Percentiles rank a stretch among this genome's conserved stretches.
Conservation (phyloP, 2,113 vertebrate species). For the Cricetomys ansorgei region DNA sequence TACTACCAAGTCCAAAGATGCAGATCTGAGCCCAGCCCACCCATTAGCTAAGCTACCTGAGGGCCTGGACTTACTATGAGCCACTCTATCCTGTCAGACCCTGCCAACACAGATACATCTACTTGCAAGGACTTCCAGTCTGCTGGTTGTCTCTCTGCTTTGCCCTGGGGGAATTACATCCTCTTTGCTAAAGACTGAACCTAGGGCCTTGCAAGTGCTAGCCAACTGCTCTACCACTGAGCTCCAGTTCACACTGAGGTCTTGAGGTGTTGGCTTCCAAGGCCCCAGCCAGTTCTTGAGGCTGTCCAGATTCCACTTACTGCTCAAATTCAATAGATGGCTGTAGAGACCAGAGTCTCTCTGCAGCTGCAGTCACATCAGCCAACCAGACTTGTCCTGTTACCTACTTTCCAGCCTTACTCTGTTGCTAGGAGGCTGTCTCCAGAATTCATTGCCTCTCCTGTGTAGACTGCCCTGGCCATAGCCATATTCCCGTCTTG, state of each 20-base stretch:
- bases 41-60: not conserved
- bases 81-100: not conserved
- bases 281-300: not conserved
- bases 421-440: not conserved
- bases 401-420: slow-evolving; percentile 32
- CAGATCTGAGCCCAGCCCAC: not conserved
- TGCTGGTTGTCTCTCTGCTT: not conserved
- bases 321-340: not conserved
- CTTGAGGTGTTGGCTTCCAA: not conserved
- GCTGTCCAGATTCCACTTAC: not conserved
- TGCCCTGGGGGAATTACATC: not conserved
- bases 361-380: not conserved
- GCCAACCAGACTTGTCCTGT: slow-evolving; percentile 28
- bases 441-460: not conserved
- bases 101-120: not conserved
- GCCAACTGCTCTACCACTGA: not conserved
- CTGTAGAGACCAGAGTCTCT: not conserved
- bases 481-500: not conserved
- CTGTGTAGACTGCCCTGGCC: not conserved
- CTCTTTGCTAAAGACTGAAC: not conserved
- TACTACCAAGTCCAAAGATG: not conserved
- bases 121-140: not conserved
- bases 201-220: not conserved
- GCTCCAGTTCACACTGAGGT: not conserved
- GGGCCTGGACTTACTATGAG: not conserved